Percentiles rank a stretch among this genome's conserved stretches.
Evolutionary conservation across 2,888 invertebrate species (phyloP).

Genomic region (Erebia epiphron): DNA sequence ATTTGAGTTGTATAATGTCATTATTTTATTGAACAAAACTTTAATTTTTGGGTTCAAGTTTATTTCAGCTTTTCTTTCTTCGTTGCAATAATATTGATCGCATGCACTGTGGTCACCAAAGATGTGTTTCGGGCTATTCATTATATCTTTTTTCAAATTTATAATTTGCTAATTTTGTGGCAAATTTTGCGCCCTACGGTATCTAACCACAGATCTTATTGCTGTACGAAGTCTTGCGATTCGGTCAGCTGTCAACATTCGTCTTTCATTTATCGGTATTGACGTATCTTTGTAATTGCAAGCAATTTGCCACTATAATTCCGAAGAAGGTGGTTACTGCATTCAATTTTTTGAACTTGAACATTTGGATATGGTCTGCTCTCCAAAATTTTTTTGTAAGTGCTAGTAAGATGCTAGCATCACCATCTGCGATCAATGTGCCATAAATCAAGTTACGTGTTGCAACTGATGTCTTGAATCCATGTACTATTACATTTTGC

Average conservation of each 20-base stretch:
- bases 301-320: constrained; percentile 19
- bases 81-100: too few relatives aligned
- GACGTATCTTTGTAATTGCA: too few relatives aligned
- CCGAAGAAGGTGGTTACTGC: constrained; percentile 42
- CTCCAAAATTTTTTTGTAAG: constrained; percentile 38
- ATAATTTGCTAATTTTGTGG: constrained; percentile 9
- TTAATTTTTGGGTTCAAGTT: constrained; percentile 11
- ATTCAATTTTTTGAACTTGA: constrained; percentile 42
- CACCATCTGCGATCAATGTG: constrained; percentile 40
- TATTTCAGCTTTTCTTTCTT: constrained; percentile 13
- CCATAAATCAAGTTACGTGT: constrained; percentile 34
- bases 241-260: too few relatives aligned
- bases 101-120: too few relatives aligned
- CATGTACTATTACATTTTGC: too few relatives aligned
- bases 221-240: constrained; percentile 4
- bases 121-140: neutral
- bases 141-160: constrained; percentile 18
- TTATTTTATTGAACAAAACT: constrained; percentile 16
- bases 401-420: too few relatives aligned
- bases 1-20: constrained; percentile 15
- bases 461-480: neutral
- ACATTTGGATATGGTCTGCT: constrained; percentile 33
- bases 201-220: constrained; percentile 5
- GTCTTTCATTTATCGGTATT: too few relatives aligned
- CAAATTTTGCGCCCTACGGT: constrained; percentile 10